phyloP scores from a whole-genome alignment of 2,113 vertebrate species.

The Spheniscus mendiculus region DNA sequence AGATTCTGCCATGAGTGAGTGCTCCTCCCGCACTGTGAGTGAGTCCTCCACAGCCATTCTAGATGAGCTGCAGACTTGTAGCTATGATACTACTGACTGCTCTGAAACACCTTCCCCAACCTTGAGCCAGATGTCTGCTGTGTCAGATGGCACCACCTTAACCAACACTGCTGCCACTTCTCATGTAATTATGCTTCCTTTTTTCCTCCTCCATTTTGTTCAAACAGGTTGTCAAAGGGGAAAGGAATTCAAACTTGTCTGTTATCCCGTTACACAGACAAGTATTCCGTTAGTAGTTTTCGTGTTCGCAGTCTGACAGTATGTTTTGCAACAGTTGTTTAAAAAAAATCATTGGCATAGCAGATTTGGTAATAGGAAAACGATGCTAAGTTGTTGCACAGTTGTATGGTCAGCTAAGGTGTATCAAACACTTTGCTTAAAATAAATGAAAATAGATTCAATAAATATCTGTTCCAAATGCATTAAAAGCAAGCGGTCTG shows the following conservation, averaged over 20 bases:
- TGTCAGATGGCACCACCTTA: conserved; percentile 80
- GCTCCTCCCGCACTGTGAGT: conserved; percentile 74
- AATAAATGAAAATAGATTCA: background rate
- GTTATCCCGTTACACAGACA: background rate
- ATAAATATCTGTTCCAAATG: background rate
- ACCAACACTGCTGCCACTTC: conserved; percentile 79
- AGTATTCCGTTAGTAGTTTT: background rate
- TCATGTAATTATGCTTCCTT: conserved; percentile 87
- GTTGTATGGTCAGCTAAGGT: background rate
- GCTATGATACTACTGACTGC: conserved; percentile 78
- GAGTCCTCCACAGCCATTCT: conserved; percentile 81
- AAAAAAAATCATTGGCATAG: background rate
- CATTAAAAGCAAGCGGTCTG: background rate
- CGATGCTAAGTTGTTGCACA: background rate
- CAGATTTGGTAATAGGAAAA: background rate
- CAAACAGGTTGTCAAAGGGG: conserved; percentile 44
- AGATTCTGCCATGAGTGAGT: conserved; percentile 84
- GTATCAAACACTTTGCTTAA: background rate
- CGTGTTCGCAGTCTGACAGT: background rate
- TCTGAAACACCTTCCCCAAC: conserved; percentile 88
- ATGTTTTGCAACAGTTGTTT: background rate
- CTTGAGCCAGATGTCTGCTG: conserved; percentile 84
- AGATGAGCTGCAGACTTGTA: conserved; percentile 85
- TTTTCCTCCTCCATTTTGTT: conserved; percentile 52
- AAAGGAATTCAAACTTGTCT: background rate